Evolutionary conservation across 2,113 vertebrate species (phyloP).

Genomic region (Lepus europaeus): DNA sequence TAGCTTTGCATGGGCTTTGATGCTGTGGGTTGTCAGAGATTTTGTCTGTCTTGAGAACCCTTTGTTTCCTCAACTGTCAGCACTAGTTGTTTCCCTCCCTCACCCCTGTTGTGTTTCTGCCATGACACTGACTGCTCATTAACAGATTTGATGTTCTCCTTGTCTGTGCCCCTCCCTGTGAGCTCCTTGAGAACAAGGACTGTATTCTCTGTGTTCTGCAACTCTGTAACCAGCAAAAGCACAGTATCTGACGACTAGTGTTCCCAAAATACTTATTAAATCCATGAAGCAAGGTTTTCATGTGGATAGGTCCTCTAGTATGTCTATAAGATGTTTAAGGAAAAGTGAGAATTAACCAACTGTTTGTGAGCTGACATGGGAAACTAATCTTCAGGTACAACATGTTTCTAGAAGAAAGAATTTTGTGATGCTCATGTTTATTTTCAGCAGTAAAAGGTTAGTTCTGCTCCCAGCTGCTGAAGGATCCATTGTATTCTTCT

Average conservation of each 20-base stretch:
- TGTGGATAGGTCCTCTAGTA: neutral
- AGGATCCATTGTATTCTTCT: neutral
- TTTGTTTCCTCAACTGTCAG: neutral
- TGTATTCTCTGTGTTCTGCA: neutral
- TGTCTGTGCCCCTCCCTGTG: neutral
- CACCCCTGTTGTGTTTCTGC: neutral
- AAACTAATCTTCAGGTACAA: neutral
- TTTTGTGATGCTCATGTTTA: neutral
- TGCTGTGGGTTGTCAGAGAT: neutral
- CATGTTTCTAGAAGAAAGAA: neutral
- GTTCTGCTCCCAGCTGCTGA: neutral
- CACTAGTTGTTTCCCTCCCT: too few species aligned
- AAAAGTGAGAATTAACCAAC: neutral
- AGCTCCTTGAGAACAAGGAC: neutral
- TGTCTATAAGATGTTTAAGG: neutral
- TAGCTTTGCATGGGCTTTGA: neutral
- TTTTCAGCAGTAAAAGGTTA: conserved; percentile 38
- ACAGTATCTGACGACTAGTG: neutral
- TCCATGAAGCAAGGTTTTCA: neutral
- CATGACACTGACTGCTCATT: neutral
- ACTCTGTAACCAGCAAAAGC: neutral
- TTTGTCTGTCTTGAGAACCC: neutral
- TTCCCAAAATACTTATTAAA: neutral
- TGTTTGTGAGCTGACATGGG: neutral
- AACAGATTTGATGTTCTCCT: neutral